Base-by-base conservation (phyloP, 2,113 vertebrate genomes). In the Mormyrus iriodes region DNA sequence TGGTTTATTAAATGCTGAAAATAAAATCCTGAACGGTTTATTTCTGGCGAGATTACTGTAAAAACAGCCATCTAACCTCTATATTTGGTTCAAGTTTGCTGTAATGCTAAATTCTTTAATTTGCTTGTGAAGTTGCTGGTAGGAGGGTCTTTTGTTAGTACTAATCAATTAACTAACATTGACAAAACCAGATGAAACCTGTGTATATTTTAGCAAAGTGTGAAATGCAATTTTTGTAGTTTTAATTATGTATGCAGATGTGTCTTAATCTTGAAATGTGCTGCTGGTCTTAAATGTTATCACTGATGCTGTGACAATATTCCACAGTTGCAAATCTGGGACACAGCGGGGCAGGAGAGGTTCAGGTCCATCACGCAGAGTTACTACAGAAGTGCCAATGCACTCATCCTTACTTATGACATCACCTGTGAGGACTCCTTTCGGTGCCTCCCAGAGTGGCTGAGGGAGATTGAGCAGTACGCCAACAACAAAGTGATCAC, bases 321-420 rank as follows among this genome's bases (percentile, higher is more conserved):
- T 79, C 3, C 91, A 51, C 94, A 99, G 98, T 97, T 99, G 92
- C 98, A 99, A 96, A 99, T 99, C 94, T 99, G 98, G 98, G 98
- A 99, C 95, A 99, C 98, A 0, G 98, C 98, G 0, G 98, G 98
- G 31, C 98, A 99, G 90, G 98, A 99, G 94, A 95, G 98, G 89
- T 99, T 99, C 94, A 97, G 98, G 3, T 99, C 98, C 93, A 99
- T 99, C 92, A 99, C 98, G 17, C 98, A 99, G 96, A 99, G 98
- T 92, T 99, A 99, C 93, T 99, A 99, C 90, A 97, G 98, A 93
- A 99, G 98, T 69, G 98, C 98, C 91, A 99, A 99, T 1, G 98
- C 98, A 10, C 96, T 99, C 90, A 99, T 99, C 93, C 95, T 99
- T 61, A 99, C 98, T 87, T 99, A 99, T 2, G 98, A 99, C 95